Conservation (phyloP, 2,797 vertebrate species). For the Graptemys geographica region DNA sequence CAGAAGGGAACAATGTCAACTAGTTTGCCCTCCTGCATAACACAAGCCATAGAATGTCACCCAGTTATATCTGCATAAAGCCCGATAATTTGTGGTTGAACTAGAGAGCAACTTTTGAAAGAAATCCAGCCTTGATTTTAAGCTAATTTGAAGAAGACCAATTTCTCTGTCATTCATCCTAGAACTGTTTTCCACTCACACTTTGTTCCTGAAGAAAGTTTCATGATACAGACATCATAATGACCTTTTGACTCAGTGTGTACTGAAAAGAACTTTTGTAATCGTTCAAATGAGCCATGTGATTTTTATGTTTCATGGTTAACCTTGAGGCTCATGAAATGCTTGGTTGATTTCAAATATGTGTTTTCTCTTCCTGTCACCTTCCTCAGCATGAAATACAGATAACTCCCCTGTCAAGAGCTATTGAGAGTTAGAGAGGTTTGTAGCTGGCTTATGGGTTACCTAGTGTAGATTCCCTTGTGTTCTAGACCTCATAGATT, state of each 20-base stretch:
- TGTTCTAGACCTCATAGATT: constrained; percentile 54
- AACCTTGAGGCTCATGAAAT: constrained; percentile 19
- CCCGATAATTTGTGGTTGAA: neutral
- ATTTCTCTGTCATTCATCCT: neutral
- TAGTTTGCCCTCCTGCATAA: neutral
- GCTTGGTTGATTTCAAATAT: neutral
- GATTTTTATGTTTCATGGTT: neutral
- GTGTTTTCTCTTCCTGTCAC: neutral
- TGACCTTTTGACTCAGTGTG: neutral
- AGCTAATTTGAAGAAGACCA: neutral
- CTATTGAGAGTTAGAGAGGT: constrained; percentile 14
- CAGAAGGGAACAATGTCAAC: neutral
- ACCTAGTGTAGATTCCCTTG: constrained; percentile 58
- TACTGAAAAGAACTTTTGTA: neutral
- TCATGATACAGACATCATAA: neutral
- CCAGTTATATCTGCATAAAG: neutral
- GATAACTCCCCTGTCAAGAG: constrained; percentile 3
- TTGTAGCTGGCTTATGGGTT: constrained; percentile 43
- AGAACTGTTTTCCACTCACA: neutral
- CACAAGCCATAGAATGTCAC: neutral
- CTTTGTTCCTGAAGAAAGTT: neutral
- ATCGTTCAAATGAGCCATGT: neutral
- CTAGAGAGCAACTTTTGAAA: neutral
- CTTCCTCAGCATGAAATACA: neutral
- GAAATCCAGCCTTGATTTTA: constrained; percentile 32